A percentile compares a stretch with the other conserved stretches of the same genome.
These are phyloP conservation scores for Cetoscarus ocellatus DNA, from an alignment of 2,797 vertebrate genomes.

Conservation along the genomic window DNA sequence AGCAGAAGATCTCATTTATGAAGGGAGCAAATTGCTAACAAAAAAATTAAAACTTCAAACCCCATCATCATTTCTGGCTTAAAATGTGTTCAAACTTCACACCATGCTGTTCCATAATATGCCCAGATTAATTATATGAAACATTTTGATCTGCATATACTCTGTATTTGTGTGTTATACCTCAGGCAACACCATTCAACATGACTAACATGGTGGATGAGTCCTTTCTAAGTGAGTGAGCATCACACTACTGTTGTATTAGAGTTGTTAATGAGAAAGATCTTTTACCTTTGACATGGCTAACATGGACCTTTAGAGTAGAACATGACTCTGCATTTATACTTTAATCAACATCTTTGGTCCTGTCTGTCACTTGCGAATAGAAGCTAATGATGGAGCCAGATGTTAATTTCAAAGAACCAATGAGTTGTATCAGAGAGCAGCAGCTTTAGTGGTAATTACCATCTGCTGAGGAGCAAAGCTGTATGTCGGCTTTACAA, in stretches of 20 bases:
- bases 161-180: conserved; percentile 2
- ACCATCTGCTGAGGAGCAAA: conserved; percentile 79
- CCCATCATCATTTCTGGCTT: too few species aligned
- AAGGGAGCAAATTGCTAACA: too few species aligned
- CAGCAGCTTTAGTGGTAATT: conserved; percentile 68
- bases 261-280: conserved; percentile 13
- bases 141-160: background rate
- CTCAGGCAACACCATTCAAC: background rate
- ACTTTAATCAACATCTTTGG: conserved; percentile 27
- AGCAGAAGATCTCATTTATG: too few species aligned
- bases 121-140: too few species aligned
- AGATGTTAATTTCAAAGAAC: conserved; percentile 80
- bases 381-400: conserved; percentile 62
- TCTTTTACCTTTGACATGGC: conserved; percentile 21
- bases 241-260: conserved; percentile 1
- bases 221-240: conserved; percentile 8
- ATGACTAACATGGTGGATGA: background rate
- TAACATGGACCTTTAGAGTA: conserved; percentile 21
- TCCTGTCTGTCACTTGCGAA: conserved; percentile 40
- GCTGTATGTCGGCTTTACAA: conserved; percentile 48
- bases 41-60: too few species aligned
- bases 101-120: too few species aligned
- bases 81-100: too few species aligned
- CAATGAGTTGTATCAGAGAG: conserved; percentile 71
- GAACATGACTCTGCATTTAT: conserved; percentile 21